Base-by-base conservation (phyloP, 2,888 invertebrate genomes). In the Lysandra bellargus region DNA sequence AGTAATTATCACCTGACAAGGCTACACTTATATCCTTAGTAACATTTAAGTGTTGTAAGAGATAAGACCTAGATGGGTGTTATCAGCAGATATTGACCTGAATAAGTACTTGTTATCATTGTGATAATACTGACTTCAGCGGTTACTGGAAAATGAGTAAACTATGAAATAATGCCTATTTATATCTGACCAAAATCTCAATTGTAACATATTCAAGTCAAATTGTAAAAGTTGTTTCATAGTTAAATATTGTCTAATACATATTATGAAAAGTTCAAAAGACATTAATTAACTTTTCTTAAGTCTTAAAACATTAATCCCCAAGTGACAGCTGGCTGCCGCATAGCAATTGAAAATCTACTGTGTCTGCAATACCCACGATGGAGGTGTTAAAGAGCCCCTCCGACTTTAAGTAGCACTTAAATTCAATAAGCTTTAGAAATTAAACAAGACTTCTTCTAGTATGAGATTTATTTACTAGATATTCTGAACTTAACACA, bases 81-180 rank as follows among this genome's bases (percentile, higher is more conserved):
- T 91, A 91, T 92, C 91, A 85, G 80, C 80, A 91, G 91, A 92
- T 93, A 91, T 89, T 92, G 92, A 92, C 92, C 92, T 91, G 87
- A 91, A 91, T 92, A 89, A 86, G 86, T 87, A 85, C 82, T 83
- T 17, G 84, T 91, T 92, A 92, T 92, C 92, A 85, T 7, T 79
- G 79, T 90, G 92, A 90, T 84, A 83, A 81, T 78, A 37, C 49
- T 60, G 79, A 49, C 79, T 80, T 79, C 69, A 69, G 75, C 79
- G 78, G 75, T 79, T 78, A 79, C 76, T 81, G 86, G 85, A 57
- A 53, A 53, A 69, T 69, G 33, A 33, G 72, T 73, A 73, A 82
- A 82, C 85, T 87, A 84, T 86, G 85, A 84, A 84, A 74, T 60
- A 79, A 60, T 76, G 44, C 14, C 33, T 76, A 57, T 75, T 49